Evolutionary conservation across 2,113 vertebrate species (phyloP).

Genomic region (Rhinopomastus cyanomelas): DNA sequence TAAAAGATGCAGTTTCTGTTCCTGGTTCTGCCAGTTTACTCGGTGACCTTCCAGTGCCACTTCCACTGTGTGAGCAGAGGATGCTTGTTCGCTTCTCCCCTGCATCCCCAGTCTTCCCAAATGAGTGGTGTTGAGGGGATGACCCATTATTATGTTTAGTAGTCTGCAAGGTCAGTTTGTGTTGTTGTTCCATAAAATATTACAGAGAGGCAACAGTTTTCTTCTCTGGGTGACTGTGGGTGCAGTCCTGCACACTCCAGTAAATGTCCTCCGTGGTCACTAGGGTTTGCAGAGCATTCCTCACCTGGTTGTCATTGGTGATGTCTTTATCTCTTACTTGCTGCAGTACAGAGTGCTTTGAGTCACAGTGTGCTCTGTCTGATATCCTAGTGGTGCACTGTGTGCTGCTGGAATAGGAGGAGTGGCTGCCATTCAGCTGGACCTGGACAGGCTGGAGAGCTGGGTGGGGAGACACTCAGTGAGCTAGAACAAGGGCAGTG

Average conservation of each 20-base stretch:
- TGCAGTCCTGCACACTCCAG: neutral
- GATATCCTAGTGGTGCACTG: too few relatives aligned
- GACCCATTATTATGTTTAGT: neutral
- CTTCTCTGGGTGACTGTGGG: neutral
- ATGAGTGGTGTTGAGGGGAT: neutral
- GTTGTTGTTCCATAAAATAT: neutral
- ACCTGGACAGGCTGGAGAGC: too few relatives aligned
- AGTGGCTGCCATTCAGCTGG: too few relatives aligned
- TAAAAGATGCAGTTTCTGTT: neutral
- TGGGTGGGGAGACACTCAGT: too few relatives aligned
- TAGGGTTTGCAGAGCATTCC: neutral
- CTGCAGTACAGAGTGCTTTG: neutral
- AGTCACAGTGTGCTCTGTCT: neutral
- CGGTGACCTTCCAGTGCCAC: neutral
- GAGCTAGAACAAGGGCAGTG: too few relatives aligned
- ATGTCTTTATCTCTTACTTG: neutral
- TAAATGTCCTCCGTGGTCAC: neutral
- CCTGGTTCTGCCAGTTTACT: neutral
- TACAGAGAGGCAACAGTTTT: neutral
- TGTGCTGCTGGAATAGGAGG: neutral
- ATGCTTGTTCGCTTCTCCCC: neutral
- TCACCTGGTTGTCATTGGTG: neutral
- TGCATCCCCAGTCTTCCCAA: neutral
- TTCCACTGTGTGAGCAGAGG: neutral
- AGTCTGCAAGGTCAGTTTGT: neutral